These are phyloP conservation scores for Diogma glabrata DNA, from an alignment of 2,888 invertebrate species.

Conservation along the genomic window DNA sequence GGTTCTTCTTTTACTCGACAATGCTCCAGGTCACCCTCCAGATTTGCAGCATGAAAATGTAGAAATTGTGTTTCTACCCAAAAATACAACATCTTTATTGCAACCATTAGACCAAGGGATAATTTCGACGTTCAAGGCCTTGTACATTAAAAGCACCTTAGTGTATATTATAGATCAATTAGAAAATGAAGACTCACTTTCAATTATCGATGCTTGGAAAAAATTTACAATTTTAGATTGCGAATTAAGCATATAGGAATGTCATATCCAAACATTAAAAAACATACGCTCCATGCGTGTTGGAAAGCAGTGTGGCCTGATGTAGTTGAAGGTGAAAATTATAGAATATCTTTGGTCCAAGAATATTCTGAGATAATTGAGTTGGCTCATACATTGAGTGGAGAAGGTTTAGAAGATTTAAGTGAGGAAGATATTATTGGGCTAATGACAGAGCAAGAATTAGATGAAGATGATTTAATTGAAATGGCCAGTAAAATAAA, in stretches of 20 bases:
- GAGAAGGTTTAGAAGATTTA: constrained; percentile 13
- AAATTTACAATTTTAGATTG: neutral
- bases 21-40: too few relatives aligned
- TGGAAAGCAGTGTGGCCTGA: too few relatives aligned
- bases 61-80: too few relatives aligned
- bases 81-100: too few relatives aligned
- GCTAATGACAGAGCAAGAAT: constrained; percentile 14
- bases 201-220: neutral
- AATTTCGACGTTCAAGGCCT: too few relatives aligned
- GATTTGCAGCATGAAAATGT: too few relatives aligned
- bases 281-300: constrained; percentile 20
- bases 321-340: too few relatives aligned
- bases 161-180: neutral
- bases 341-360: constrained; percentile 15
- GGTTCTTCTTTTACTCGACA: neutral
- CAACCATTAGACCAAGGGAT: too few relatives aligned
- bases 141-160: neutral
- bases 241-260: too few relatives aligned
- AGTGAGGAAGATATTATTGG: constrained; percentile 15
- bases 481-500: constrained; percentile 1
- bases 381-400: neutral
- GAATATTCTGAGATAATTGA: too few relatives aligned
- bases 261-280: too few relatives aligned
- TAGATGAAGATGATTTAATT: constrained; percentile 17
- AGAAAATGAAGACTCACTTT: neutral